Evolutionary conservation across 2,113 vertebrate genomes (phyloP).

Genomic region (Vireo altiloquus): DNA sequence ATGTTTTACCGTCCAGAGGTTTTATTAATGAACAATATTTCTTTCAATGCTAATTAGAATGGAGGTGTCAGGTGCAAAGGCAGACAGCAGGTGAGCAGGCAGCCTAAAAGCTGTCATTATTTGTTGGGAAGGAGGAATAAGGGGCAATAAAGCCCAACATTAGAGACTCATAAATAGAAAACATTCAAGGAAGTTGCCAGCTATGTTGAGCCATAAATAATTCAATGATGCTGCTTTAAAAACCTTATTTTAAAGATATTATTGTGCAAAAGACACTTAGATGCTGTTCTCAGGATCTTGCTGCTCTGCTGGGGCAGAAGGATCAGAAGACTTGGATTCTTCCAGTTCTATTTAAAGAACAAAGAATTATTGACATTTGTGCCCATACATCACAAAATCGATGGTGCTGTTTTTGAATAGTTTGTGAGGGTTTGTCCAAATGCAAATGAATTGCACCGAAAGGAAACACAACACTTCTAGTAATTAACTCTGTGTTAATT

Average conservation of each 20-base stretch:
- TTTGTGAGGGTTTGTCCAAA: conserved; percentile 19
- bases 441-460: conserved; percentile 49
- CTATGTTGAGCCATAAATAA: background rate
- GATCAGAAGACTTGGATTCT: background rate
- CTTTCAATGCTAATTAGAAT: conserved; percentile 68
- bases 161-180: background rate
- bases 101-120: conserved; percentile 52
- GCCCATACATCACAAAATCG: background rate
- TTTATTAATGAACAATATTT: conserved; percentile 71
- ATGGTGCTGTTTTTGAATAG: background rate
- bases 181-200: background rate
- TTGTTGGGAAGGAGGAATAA: conserved; percentile 4
- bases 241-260: background rate
- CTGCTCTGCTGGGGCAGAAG: background rate
- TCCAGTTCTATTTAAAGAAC: background rate
- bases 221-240: background rate
- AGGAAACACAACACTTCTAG: conserved; percentile 38
- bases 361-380: background rate
- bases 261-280: background rate
- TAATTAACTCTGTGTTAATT: conserved; percentile 72
- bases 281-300: background rate
- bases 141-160: background rate
- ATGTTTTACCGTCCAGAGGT: conserved; percentile 57
- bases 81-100: conserved; percentile 59
- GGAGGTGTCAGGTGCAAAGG: conserved; percentile 49